These are phyloP conservation scores for Macaria liturata DNA, from an alignment of 2,888 invertebrate species.

Conservation along the genomic window DNA sequence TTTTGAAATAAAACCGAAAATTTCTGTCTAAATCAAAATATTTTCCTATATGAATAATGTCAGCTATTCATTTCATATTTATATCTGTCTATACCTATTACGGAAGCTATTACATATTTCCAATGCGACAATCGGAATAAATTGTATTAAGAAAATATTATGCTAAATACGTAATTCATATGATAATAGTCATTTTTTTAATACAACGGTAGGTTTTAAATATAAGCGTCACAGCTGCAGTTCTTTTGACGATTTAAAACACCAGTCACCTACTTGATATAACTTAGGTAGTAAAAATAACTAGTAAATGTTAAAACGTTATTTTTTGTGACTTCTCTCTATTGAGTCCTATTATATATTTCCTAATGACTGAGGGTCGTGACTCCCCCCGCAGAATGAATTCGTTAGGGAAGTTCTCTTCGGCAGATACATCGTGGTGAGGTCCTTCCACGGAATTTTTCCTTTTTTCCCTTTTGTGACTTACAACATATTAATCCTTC, in stretches of 20 bases:
- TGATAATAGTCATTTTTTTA: conserved; percentile 41
- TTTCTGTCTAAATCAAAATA: background rate
- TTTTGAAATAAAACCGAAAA: conserved; percentile 1
- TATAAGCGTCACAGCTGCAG: conserved; percentile 23
- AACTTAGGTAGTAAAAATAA: too few relatives aligned
- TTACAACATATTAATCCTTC: too few relatives aligned
- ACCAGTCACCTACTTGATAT: too few relatives aligned
- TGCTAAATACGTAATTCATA: conserved; percentile 44
- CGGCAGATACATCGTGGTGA: too few relatives aligned
- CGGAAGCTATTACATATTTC: conserved; percentile 14
- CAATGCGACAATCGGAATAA: conserved; percentile 25
- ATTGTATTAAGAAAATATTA: conserved; percentile 38
- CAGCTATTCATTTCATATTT: conserved; percentile 15
- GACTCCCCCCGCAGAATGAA: too few relatives aligned
- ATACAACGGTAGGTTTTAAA: conserved; percentile 36
- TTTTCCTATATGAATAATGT: background rate
- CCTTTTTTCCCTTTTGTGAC: too few relatives aligned
- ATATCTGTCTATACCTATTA: conserved; percentile 7
- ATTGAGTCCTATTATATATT: too few relatives aligned
- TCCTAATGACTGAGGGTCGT: too few relatives aligned
- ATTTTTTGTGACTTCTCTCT: too few relatives aligned
- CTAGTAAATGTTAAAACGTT: too few relatives aligned
- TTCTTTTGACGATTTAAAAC: conserved; percentile 34
- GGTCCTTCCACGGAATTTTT: too few relatives aligned
- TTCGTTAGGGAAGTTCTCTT: too few relatives aligned